Base-by-base conservation (phyloP, 2,113 vertebrate species). In the Pavo muticus region DNA sequence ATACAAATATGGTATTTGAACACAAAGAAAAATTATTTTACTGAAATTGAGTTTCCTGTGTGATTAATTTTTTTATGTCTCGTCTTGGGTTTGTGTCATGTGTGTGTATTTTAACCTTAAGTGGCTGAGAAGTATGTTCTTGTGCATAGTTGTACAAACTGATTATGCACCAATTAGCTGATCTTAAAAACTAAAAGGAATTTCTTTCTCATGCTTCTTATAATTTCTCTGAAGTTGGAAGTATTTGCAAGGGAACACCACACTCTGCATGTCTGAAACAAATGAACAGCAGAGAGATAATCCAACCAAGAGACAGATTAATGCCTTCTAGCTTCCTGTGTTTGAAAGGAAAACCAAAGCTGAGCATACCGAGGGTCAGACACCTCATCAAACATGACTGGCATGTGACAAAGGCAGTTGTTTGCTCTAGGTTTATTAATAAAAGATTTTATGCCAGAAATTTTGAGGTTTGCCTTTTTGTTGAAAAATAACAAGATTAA, bases 1-100 rank as follows among this genome's bases (percentile, higher is more conserved):
- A 68, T 23, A 17, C 23, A 89, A 61, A 87, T 56, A 67, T 3
- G 63, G 40, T 88, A 82, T 93, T 94, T 93, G 85, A 94, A 82
- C 30, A 54, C n/a, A 70, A 79, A 91, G 59, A 83, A 94, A 79
- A 93, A 96, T 94, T 91, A 94, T 94, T 96, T 90, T 96, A 67
- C 84, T 64, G 29, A 72, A 93, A 73, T 87, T 2, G 1, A 69
- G 40, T 73, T 91, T 90, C 71, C 88, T 42, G 37, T 83, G 90
- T 63, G 40, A 87, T 94, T 92, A 92, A 60, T 87, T 96, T 90
- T 54, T 92, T 82, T 83, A 78, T 52, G 29, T 69, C 63, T 93
- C 37, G 0, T 88, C 91, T 94, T 69, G 44, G 54, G 44, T 72
- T 91, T 88, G 64, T 88, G 78, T 93, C 63, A 48, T 87, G 78